Percentiles rank a stretch among this genome's conserved stretches.
Conservation (phyloP, 37 sponge, comb jelly and placozoan species). For the Agelas oroides region DNA sequence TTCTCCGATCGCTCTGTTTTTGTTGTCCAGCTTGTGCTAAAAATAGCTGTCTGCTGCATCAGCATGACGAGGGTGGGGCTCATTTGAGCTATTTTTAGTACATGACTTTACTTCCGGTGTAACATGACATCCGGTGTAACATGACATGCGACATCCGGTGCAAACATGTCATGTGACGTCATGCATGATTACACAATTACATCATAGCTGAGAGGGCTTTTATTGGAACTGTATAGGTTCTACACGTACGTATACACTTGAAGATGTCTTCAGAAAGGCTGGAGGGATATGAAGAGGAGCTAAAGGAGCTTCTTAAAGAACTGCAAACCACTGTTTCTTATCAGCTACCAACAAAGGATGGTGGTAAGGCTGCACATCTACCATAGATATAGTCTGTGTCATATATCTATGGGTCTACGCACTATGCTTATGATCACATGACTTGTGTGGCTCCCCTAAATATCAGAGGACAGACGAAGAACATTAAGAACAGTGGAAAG, state of each 20-base stretch:
- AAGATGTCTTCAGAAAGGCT: constrained; percentile 52
- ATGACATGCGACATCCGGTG: no score
- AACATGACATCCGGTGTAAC: no score
- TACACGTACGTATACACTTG: no score
- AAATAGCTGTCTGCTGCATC: neutral
- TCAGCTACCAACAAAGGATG: constrained; percentile 35
- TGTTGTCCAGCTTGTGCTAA: no score
- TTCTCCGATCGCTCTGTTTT: no score
- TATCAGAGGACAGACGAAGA: constrained; percentile 47
- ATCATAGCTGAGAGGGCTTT: neutral
- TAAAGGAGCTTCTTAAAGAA: constrained; percentile 30
- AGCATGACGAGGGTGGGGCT: neutral
- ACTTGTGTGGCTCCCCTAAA: no score
- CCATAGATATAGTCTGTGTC: no score
- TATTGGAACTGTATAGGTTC: neutral
- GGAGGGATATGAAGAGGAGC: constrained; percentile 27
- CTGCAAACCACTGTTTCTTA: constrained; percentile 12
- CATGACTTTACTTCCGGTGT: no score
- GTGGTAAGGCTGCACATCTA: no score
- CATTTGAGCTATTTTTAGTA: neutral
- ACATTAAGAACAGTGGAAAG: constrained; percentile 15
- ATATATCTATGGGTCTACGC: no score
- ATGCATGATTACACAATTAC: neutral
- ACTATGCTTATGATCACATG: no score
- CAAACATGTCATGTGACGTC: no score